phyloP scores from a whole-genome alignment of 2,113 vertebrate genomes.

The Chionomys nivalis region DNA sequence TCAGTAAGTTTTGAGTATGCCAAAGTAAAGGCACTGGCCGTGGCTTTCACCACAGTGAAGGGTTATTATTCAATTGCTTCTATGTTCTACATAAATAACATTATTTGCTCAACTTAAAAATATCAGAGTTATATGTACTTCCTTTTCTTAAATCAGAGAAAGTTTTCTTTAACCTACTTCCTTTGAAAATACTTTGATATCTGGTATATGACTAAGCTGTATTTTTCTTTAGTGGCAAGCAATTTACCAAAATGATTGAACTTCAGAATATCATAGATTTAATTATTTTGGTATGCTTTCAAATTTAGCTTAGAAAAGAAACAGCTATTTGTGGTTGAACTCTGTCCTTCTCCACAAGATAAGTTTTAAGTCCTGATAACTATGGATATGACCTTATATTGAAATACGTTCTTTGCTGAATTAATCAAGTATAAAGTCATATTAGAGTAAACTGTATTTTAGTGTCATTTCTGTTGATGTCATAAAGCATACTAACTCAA shows the following conservation, averaged over 20 bases:
- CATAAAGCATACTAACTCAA: neutral
- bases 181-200: constrained; percentile 2
- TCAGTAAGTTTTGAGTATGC: constrained; percentile 72
- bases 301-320: neutral
- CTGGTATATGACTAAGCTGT: neutral
- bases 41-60: constrained; percentile 31
- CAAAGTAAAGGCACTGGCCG: constrained; percentile 41
- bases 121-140: neutral
- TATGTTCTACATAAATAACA: constrained; percentile 56
- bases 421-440: neutral
- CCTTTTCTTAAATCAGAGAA: constrained; percentile 45
- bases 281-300: neutral
- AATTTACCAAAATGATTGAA: neutral
- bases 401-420: neutral
- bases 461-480: neutral
- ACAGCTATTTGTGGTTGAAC: neutral
- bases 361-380: neutral
- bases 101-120: constrained; percentile 65
- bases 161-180: neutral
- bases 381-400: neutral
- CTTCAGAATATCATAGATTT: neutral
- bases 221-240: neutral
- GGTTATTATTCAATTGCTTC: constrained; percentile 21
- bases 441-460: neutral
- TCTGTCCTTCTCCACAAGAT: neutral